phyloP scores from a whole-genome alignment of 2,888 invertebrate species.

The Anarsia innoxiella region DNA sequence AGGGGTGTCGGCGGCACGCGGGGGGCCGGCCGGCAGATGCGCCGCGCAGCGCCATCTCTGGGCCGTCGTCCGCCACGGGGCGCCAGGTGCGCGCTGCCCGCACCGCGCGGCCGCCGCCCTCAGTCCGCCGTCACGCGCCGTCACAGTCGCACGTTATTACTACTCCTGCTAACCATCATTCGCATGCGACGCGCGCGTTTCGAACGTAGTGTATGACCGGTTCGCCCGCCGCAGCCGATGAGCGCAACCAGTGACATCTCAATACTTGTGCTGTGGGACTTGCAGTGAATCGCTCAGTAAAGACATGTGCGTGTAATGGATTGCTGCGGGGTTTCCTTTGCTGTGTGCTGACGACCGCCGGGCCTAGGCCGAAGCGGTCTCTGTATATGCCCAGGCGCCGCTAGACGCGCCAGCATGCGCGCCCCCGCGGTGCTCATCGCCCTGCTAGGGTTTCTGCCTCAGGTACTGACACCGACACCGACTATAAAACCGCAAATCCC shows the following conservation, averaged over 20 bases:
- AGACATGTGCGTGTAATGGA: slow-evolving; percentile 69
- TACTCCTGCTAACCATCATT: slow-evolving; percentile 45
- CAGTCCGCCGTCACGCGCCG: slow-evolving; percentile 72
- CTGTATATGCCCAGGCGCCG: slow-evolving; percentile 70
- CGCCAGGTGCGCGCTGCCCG: slow-evolving; percentile 64
- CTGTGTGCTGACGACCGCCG: slow-evolving; percentile 59
- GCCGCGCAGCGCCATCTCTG: slow-evolving; percentile 71
- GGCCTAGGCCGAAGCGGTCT: slow-evolving; percentile 44
- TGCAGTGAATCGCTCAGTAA: slow-evolving; percentile 67
- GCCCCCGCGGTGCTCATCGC: slow-evolving; percentile 71
- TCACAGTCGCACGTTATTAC: slow-evolving; percentile 51
- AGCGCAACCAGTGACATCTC: slow-evolving; percentile 66
- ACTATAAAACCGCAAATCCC: slow-evolving; percentile 57
- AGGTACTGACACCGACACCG: slow-evolving; percentile 57
- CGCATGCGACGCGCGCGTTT: slow-evolving; percentile 68
- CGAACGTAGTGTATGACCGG: slow-evolving; percentile 71
- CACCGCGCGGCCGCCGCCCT: slow-evolving; percentile 62
- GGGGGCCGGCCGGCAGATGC: slow-evolving; percentile 56
- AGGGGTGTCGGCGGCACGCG: slow-evolving; percentile 28
- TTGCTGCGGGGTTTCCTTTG: slow-evolving; percentile 58
- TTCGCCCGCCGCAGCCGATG: slow-evolving; percentile 61
- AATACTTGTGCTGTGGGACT: slow-evolving; percentile 69
- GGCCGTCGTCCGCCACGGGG: slow-evolving; percentile 33
- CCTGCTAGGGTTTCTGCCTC: slow-evolving; percentile 75
- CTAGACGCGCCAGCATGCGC: slow-evolving; percentile 72